Evolutionary conservation across 92 coral and sea anemone genomes (phyloP).

Genomic region (Siderastrea siderea): DNA sequence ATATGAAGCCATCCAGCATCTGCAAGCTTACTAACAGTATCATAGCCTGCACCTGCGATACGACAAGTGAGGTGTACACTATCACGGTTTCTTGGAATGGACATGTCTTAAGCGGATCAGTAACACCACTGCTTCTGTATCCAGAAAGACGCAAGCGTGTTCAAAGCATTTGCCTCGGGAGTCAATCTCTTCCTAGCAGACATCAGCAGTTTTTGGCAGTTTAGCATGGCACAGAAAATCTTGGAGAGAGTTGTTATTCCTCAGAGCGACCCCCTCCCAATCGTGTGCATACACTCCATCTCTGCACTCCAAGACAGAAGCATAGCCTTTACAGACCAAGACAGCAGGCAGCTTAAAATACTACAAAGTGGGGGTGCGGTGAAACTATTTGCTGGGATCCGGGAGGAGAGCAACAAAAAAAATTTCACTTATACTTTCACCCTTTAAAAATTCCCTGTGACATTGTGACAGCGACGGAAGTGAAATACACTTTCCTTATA

Average conservation of each 20-base stretch:
- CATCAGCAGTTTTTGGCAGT: conserved; percentile 45
- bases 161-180: conserved; percentile 41
- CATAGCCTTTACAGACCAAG: neutral
- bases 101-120: no score
- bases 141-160: conserved; percentile 48
- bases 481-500: no score
- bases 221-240: conserved; percentile 39
- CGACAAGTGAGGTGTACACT: no score
- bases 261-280: conserved; percentile 30
- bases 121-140: conserved; percentile 18
- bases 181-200: conserved; percentile 55
- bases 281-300: neutral
- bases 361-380: conserved; percentile 29
- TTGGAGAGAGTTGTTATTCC: conserved; percentile 33
- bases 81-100: no score
- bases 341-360: conserved; percentile 34
- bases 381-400: conserved; percentile 41
- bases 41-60: no score
- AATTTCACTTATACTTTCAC: no score
- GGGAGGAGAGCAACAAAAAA: conserved; percentile 53
- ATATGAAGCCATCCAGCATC: no score
- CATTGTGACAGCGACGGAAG: no score
- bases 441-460: no score
- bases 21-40: no score
- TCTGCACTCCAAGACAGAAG: no score